These are phyloP conservation scores for Pempheris klunzingeri DNA, from an alignment of 2,797 vertebrate species.

Conservation along the genomic window DNA sequence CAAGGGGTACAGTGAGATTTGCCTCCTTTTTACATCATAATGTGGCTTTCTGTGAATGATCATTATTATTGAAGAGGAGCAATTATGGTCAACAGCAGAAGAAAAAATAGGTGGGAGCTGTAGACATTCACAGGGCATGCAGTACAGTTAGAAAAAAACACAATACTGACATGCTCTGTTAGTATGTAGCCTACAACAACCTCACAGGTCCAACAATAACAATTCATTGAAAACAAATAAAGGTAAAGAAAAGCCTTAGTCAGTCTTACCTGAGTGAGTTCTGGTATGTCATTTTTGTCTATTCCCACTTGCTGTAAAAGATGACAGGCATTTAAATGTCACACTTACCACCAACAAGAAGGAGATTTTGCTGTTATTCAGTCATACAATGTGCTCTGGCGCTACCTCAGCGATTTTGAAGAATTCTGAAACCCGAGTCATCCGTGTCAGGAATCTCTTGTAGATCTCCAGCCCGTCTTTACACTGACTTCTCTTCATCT, in stretches of 20 bases:
- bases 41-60: constrained; percentile 21
- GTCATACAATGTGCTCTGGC: not conserved
- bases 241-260: not conserved
- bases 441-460: constrained; percentile 97
- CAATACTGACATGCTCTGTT: constrained; percentile 73
- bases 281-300: constrained; percentile 99
- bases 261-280: constrained; percentile 95
- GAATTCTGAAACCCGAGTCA: constrained; percentile 99
- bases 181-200: constrained; percentile 45
- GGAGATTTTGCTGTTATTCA: no score
- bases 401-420: constrained; percentile 98
- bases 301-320: constrained; percentile 96
- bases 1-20: not conserved
- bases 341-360: not conserved
- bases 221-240: not conserved
- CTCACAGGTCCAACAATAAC: not conserved
- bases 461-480: constrained; percentile 99
- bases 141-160: constrained; percentile 60
- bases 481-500: constrained; percentile 99
- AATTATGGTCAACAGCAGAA: constrained; percentile 31
- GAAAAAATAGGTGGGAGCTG: constrained; percentile 25
- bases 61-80: constrained; percentile 14
- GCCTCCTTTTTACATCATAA: constrained; percentile 2
- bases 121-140: constrained; percentile 63
- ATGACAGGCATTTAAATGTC: constrained; percentile 29